phyloP scores from a whole-genome alignment of 2,888 invertebrate species.

The Andricus quercusramuli region DNA sequence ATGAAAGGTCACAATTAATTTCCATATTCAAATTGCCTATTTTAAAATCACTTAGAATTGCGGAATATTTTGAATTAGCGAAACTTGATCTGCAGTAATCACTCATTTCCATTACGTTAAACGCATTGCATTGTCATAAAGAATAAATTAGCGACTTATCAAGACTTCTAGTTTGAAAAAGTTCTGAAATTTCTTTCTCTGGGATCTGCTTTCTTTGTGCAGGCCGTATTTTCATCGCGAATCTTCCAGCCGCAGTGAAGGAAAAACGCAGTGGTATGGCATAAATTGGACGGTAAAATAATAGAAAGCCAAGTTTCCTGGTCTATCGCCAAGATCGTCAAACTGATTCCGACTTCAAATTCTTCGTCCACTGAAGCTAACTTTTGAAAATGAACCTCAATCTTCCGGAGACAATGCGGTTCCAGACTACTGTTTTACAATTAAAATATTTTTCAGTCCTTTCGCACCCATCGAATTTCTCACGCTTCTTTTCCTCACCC shows the following conservation, averaged over 20 bases:
- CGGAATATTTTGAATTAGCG: not conserved
- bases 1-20: not conserved
- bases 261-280: constrained; percentile 22
- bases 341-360: constrained; percentile 48
- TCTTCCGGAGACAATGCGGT: constrained; percentile 54
- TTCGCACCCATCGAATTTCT: constrained; percentile 39
- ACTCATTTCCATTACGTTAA: constrained; percentile 8
- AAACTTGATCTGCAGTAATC: not conserved
- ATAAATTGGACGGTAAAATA: constrained; percentile 31
- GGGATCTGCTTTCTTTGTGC: constrained; percentile 11
- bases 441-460: constrained; percentile 58
- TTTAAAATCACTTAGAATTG: not conserved
- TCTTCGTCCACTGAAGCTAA: constrained; percentile 41
- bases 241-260: constrained; percentile 21
- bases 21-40: not conserved
- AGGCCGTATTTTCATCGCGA: constrained; percentile 20
- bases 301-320: constrained; percentile 52
- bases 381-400: constrained; percentile 56
- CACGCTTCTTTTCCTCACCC: constrained; percentile 13
- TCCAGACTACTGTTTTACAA: constrained; percentile 58
- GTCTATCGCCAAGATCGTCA: constrained; percentile 53
- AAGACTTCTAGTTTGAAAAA: constrained; percentile 45
- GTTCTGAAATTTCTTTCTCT: constrained; percentile 34
- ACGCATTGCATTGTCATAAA: not conserved
- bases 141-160: constrained; percentile 18